Base-by-base conservation (phyloP, 2,113 vertebrate species). In the Piliocolobus tephrosceles region DNA sequence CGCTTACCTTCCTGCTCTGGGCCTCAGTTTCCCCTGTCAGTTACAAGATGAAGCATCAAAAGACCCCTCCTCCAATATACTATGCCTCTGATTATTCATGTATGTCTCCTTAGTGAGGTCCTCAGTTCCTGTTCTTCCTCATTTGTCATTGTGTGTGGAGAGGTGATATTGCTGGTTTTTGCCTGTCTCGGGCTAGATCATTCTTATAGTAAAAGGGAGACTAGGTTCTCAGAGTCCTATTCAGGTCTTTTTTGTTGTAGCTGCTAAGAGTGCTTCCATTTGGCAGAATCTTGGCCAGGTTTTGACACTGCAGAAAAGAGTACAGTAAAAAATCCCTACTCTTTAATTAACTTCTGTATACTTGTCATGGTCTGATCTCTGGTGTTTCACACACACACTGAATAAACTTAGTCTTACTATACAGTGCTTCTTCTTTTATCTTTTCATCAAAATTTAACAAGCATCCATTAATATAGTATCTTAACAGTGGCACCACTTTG, bases 401-500 rank as follows among this genome's bases (percentile, higher is more conserved):
- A 94, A 91, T 94, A 90, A 90, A 81, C 23, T 22, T 16, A 68
- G 11, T 88, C 72, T 97, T 90, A 61, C 43, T 80, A 79, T 55
- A 83, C 2, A 66, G n/a, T 78, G 64, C 32, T 95, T 79, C 25
- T 11, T 80, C 50, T 79, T 92, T 79, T 80, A 89, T 57, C 68
- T 92, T 82, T 91, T 95, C 82, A 85, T 70, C 32, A 85, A 64
- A 30, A 84, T 23, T 75, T 93, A 88, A 80, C 76, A 85, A 81
- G 11, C 35, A 80, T 80, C 47, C 66, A 88, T 82, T 84, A 88
- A 76, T 50, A 66, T 32, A 86, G 38, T 66, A 32, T 68, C 27
- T 88, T 90, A 75, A 88, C 61, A 81, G 64, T 45, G 61, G 23
- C 11, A 68, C 8, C 52, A 38, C 50, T 61, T 57, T 13, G 40